Conservation (phyloP, 2,113 vertebrate genomes). For the Balaenoptera acutorostrata region DNA sequence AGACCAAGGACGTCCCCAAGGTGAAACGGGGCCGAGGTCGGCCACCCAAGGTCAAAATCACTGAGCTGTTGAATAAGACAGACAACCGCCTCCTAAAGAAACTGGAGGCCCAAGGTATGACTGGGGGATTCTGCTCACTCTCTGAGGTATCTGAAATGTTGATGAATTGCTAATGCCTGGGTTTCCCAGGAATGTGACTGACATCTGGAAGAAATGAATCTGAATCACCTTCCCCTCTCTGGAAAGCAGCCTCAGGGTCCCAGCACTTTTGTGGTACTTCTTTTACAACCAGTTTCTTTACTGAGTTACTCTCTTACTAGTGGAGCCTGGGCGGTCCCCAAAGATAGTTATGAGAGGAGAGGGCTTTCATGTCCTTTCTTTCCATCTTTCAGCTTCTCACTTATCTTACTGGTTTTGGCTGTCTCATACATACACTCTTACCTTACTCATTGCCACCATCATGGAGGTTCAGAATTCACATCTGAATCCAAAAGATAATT, state of each 20-base stretch:
- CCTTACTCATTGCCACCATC: not conserved
- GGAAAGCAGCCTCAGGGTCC: not conserved
- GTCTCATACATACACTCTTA: not conserved
- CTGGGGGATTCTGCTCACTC: not conserved
- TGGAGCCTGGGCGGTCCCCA: not conserved
- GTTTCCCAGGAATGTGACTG: not conserved
- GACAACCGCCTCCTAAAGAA: constrained; percentile 88
- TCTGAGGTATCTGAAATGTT: not conserved
- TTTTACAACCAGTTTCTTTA: not conserved
- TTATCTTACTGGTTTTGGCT: not conserved
- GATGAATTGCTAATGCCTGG: not conserved
- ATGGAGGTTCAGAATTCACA: not conserved
- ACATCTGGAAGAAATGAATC: not conserved
- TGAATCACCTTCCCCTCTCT: not conserved
- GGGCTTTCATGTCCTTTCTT: not conserved
- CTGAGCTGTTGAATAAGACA: constrained; percentile 90
- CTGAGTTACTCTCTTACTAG: not conserved
- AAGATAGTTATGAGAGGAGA: not conserved
- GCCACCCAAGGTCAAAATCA: constrained; percentile 90
- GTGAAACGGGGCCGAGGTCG: constrained; percentile 86
- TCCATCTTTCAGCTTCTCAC: not conserved
- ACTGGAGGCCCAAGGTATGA: constrained; percentile 90
- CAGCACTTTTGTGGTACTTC: not conserved
- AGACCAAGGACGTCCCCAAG: constrained; percentile 77
- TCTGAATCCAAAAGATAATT: constrained; percentile 7